Evolutionary conservation across 2,797 vertebrate genomes (phyloP).

Genomic region (Sylvilagus floridanus): DNA sequence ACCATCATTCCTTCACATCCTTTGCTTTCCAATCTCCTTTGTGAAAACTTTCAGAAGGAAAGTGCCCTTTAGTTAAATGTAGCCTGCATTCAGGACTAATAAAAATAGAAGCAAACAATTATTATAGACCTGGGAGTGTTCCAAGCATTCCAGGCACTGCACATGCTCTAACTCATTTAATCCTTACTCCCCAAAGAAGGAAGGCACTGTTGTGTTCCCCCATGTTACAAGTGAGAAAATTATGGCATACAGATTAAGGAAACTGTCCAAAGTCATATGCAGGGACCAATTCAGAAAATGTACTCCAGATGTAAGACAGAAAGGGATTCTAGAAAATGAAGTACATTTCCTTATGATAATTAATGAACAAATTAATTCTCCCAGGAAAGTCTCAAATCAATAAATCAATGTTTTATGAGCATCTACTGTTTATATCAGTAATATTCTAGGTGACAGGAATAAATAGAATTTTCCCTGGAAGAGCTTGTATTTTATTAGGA

Average conservation of each 20-base stretch:
- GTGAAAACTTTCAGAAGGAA: neutral
- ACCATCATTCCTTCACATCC: neutral
- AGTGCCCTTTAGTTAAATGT: neutral
- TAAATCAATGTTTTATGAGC: neutral
- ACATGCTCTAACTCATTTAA: neutral
- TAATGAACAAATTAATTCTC: neutral
- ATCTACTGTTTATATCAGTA: neutral
- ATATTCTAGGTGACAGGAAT: neutral
- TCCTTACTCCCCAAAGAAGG: neutral
- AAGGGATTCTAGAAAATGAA: neutral
- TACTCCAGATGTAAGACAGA: neutral
- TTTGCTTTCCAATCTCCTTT: neutral
- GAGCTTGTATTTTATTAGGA: neutral
- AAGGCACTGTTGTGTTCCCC: neutral
- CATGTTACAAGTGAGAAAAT: neutral
- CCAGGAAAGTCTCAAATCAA: neutral
- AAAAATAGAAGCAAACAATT: neutral
- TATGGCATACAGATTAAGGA: neutral
- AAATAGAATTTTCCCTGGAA: neutral
- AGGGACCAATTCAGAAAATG: neutral
- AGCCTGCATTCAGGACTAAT: neutral
- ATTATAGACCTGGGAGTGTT: neutral
- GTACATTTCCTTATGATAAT: neutral
- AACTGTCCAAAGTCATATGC: neutral
- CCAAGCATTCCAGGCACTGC: neutral